Evolutionary conservation across 1,140 invertebrate genomes (phyloP), one percentile per base, ranked within the genome.

Genomic region (Drosophila pallidifrons): DNA sequence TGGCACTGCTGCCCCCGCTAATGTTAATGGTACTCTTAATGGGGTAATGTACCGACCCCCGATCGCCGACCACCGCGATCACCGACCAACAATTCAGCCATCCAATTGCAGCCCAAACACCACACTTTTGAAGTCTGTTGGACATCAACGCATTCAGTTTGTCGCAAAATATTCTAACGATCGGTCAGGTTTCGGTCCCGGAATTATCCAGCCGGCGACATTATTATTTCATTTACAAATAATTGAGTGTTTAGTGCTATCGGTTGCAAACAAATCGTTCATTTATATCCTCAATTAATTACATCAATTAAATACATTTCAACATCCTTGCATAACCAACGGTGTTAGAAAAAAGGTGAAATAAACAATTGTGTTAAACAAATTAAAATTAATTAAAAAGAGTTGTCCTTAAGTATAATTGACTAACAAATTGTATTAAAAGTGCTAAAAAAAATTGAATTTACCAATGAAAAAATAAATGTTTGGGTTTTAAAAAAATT

Each of bases 81-180:
- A 70, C 74, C 78, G 74, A 76, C 77, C 49, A 54, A 30, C 58
- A 11, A 47, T 32, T 11, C 41, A 61, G 43, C 67, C 66, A 80
- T 85, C 75, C 82, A 55, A 82, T 49, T 86, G 78, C 82, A 85
- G 75, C 72, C 51, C 67, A 63, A 25, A 72, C 32, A 46, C 64
- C 69, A 66, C 38, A 46, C 59, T 82, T 75, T 76, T 57, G 45
- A 63, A 65, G 64, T 77, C 45, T 60, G 64, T 57, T 61, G 73
- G 43, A 20, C 64, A 58, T 57, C 65, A 77, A 65, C 71, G 73
- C 63, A 46, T 85, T 92, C 68, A 92, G 91, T 92, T 88, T 78
- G 77, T 86, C 91, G 91, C 87, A 76, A 91, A 74, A 71, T 78
- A 82, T 91, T 88, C 91, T 88, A 92, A 91, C 91, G 91, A 91